A percentile compares a stretch with the other conserved stretches of the same genome.
Conservation (phyloP, 2,888 invertebrate genomes). For the Cephus sareptanus region DNA sequence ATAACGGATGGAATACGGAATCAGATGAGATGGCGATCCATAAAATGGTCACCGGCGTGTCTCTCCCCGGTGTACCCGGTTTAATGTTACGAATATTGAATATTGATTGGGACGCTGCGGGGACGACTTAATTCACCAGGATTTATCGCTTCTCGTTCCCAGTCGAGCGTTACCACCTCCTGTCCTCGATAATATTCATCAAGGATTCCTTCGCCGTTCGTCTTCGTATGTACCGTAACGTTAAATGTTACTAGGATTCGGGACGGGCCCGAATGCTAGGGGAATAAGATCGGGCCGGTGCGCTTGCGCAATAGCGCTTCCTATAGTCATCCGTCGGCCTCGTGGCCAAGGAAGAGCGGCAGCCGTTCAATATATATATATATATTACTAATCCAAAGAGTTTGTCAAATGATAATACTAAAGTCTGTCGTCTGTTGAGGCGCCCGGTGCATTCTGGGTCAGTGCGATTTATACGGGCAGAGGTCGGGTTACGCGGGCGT, state of each 20-base stretch:
- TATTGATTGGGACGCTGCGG: slow-evolving; percentile 32
- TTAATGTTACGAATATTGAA: slow-evolving; percentile 39
- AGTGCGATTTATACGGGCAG: slow-evolving; percentile 34
- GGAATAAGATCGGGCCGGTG: too few relatives aligned
- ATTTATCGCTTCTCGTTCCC: slow-evolving; percentile 27
- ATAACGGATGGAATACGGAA: slow-evolving; percentile 27
- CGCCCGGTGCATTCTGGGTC: slow-evolving; percentile 5
- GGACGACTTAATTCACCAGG: slow-evolving; percentile 36
- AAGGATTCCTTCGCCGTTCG: slow-evolving; percentile 5
- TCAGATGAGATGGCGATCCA: slow-evolving; percentile 8
- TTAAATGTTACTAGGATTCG: too few relatives aligned
- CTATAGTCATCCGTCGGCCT: too few relatives aligned
- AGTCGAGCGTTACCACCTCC: neutral
- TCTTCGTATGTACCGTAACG: too few relatives aligned
- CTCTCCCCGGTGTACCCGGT: slow-evolving; percentile 6
- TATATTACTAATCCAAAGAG: too few relatives aligned
- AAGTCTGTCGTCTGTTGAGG: too few relatives aligned
- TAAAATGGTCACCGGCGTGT: slow-evolving; percentile 14
- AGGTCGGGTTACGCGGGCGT: neutral
- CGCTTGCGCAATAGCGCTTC: too few relatives aligned
- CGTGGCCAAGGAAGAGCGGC: too few relatives aligned
- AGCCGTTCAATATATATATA: too few relatives aligned
- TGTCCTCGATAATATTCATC: slow-evolving; percentile 27
- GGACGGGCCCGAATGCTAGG: too few relatives aligned
- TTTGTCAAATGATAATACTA: too few relatives aligned